Conservation (phyloP, 92 coral and sea anemone species). For the Anthopleura xanthogrammica region DNA sequence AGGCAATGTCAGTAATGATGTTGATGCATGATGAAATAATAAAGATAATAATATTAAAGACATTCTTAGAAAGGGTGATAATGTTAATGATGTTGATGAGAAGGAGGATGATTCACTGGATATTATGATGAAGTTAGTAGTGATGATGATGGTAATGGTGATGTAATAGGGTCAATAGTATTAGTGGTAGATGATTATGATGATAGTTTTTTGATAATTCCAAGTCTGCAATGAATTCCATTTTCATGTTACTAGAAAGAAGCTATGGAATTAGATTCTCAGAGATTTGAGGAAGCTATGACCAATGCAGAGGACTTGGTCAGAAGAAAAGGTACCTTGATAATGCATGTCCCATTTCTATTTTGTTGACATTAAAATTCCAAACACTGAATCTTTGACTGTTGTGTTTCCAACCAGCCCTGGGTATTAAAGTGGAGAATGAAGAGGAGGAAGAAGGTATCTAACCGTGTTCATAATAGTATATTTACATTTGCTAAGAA, state of each 20-base stretch:
- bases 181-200: neutral
- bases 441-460: neutral
- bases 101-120: no score
- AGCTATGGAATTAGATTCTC: neutral
- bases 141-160: no score
- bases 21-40: no score
- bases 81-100: no score
- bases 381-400: neutral
- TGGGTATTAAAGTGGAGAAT: neutral
- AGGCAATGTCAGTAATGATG: no score
- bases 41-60: no score
- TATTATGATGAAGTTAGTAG: no score
- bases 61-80: no score
- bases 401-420: neutral
- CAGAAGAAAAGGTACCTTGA: constrained; percentile 50
- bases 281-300: constrained; percentile 34
- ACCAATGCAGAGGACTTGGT: constrained; percentile 57
- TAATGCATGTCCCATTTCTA: neutral
- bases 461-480: neutral
- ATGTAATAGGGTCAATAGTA: neutral
- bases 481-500: no score
- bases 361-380: no score
- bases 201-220: no score
- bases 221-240: no score
- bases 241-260: constrained; percentile 15